Percentiles rank a stretch among this genome's conserved stretches.
Evolutionary conservation across 2,888 invertebrate species (phyloP).

Genomic region (Drosophila limbata): DNA sequence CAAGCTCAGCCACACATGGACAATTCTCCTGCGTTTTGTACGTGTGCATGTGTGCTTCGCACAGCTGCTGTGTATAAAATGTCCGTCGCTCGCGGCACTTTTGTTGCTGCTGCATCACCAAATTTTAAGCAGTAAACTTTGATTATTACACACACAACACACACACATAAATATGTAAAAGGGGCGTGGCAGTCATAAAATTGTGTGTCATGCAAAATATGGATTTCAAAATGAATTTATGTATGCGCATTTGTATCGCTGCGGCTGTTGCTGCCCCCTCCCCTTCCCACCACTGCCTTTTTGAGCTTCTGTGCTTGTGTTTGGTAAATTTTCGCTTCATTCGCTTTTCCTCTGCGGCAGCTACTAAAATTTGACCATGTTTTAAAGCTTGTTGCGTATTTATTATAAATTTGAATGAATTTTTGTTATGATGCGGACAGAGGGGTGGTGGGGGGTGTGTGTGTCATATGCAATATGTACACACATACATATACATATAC

Average conservation of each 20-base stretch:
- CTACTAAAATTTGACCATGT: slow-evolving; percentile 42
- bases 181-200: slow-evolving; percentile 56
- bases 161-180: slow-evolving; percentile 1
- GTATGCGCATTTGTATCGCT: slow-evolving; percentile 62
- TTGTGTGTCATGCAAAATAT: slow-evolving; percentile 67
- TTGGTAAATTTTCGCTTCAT: slow-evolving; percentile 46
- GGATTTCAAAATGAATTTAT: slow-evolving; percentile 70
- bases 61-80: slow-evolving; percentile 48
- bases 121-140: slow-evolving; percentile 68
- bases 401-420: slow-evolving; percentile 42
- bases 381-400: slow-evolving; percentile 48
- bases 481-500: neutral
- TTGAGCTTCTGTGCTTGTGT: slow-evolving; percentile 11
- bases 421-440: slow-evolving; percentile 10
- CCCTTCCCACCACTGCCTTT: too few relatives aligned
- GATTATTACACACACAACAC: slow-evolving; percentile 50
- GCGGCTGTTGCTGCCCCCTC: slow-evolving; percentile 26
- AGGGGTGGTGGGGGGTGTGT: neutral
- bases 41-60: slow-evolving; percentile 4
- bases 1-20: slow-evolving; percentile 7
- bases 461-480: slow-evolving; percentile 10
- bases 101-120: slow-evolving; percentile 54
- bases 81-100: slow-evolving; percentile 40
- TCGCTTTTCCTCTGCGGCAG: slow-evolving; percentile 14
- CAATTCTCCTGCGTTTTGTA: neutral